These are phyloP conservation scores for Catamblyrhynchus diadema DNA, from an alignment of 2,797 vertebrate genomes.

Conservation along the genomic window DNA sequence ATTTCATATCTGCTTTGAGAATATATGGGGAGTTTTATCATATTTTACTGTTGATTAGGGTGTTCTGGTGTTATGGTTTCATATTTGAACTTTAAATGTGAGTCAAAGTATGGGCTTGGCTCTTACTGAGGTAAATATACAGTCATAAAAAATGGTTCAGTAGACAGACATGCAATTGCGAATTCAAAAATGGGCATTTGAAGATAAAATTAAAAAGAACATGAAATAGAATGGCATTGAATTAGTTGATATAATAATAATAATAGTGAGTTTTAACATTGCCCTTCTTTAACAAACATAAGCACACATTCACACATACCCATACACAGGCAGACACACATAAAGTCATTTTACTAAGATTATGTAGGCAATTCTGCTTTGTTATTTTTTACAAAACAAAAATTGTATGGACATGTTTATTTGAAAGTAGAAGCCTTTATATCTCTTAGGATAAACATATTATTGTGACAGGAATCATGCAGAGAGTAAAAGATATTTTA, in stretches of 20 bases:
- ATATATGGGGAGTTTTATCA: rapidly evolving
- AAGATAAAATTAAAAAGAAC: neutral
- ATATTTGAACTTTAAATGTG: neutral
- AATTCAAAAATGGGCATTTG: neutral
- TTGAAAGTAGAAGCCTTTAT: neutral
- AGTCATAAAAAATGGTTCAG: neutral
- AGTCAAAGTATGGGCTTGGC: neutral
- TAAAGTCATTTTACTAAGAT: neutral
- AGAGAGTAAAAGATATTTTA: neutral
- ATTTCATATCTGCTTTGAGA: neutral
- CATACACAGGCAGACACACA: neutral
- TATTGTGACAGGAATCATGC: neutral
- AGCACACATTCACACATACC: neutral
- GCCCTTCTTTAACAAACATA: neutral
- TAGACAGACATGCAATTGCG: neutral
- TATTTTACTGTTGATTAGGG: neutral
- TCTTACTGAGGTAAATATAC: neutral
- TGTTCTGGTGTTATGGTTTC: neutral
- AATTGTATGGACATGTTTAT: neutral
- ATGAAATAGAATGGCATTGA: neutral
- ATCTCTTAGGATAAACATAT: neutral
- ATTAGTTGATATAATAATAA: neutral
- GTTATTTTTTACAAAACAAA: neutral
- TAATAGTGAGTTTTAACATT: neutral
- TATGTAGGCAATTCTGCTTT: neutral